These are phyloP conservation scores for Eupleurogrammus muticus DNA, from an alignment of 2,797 vertebrate genomes.

Conservation along the genomic window DNA sequence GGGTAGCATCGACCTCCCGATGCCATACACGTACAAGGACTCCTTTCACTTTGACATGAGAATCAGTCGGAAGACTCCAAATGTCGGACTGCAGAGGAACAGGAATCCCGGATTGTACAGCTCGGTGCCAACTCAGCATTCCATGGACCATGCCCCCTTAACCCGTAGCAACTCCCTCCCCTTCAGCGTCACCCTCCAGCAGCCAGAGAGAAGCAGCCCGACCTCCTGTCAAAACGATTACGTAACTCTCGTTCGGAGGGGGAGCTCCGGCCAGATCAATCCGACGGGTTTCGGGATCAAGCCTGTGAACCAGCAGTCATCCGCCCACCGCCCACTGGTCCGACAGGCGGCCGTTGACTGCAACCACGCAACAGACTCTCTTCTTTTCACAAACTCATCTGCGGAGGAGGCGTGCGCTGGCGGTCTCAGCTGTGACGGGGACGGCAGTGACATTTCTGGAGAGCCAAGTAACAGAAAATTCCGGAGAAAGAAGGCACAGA, in stretches of 20 bases:
- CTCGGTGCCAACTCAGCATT: slow-evolving; percentile 90
- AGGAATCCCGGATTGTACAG: slow-evolving; percentile 84
- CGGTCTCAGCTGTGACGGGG: slow-evolving; percentile 70
- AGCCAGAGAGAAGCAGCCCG: slow-evolving; percentile 61
- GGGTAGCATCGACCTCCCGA: slow-evolving; percentile 96
- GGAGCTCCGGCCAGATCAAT: slow-evolving; percentile 74
- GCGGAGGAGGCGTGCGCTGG: slow-evolving; percentile 75
- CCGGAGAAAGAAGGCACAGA: slow-evolving; percentile 85
- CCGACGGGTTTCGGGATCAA: slow-evolving; percentile 73
- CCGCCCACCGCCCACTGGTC: slow-evolving; percentile 90
- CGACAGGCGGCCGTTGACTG: slow-evolving; percentile 94
- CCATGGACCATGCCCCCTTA: slow-evolving; percentile 85
- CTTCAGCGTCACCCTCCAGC: slow-evolving; percentile 81
- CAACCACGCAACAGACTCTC: slow-evolving; percentile 78
- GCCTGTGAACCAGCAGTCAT: slow-evolving; percentile 83
- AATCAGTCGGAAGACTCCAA: slow-evolving; percentile 80
- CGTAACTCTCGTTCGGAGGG: slow-evolving; percentile 68
- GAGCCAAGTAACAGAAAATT: slow-evolving; percentile 80
- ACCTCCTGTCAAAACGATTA: slow-evolving; percentile 65
- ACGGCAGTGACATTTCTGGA: slow-evolving; percentile 68
- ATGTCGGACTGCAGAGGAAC: slow-evolving; percentile 75
- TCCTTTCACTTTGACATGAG: slow-evolving; percentile 98
- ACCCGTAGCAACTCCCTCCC: slow-evolving; percentile 95
- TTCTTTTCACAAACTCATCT: slow-evolving; percentile 67
- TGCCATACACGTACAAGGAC: slow-evolving; percentile 97